Conservation (phyloP, 2,797 vertebrate species). For the Tamandua tetradactyla region DNA sequence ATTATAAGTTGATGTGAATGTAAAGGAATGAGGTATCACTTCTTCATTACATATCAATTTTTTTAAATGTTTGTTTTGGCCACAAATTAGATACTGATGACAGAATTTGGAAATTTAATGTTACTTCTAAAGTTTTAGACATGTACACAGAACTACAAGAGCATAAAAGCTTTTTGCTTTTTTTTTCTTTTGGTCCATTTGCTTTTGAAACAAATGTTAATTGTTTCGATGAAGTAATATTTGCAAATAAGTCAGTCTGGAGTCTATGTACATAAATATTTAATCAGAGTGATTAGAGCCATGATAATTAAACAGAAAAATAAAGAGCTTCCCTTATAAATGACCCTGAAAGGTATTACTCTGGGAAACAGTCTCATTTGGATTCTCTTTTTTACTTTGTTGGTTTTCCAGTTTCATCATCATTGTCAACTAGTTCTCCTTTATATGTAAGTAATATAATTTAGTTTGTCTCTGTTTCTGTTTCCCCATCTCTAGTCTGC, state of each 20-base stretch:
- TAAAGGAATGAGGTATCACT: not conserved
- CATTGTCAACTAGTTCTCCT: not conserved
- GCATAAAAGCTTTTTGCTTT: not conserved
- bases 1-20: not conserved
- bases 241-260: not conserved
- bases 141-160: not conserved
- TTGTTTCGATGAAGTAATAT: not conserved
- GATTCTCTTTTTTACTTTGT: not conserved
- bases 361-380: not conserved
- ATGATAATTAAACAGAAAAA: not conserved
- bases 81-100: not conserved
- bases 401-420: not conserved
- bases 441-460: not conserved
- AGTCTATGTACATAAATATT: not conserved
- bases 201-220: not conserved
- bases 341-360: not conserved
- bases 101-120: not conserved
- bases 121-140: constrained; percentile 13
- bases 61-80: not conserved
- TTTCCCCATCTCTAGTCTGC: not conserved
- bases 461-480: not conserved
- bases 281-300: not conserved
- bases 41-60: not conserved
- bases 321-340: not conserved
- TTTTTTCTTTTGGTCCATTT: too few relatives aligned